Conservation (phyloP, 2,888 invertebrate species). For the Lithophane ornitopus region DNA sequence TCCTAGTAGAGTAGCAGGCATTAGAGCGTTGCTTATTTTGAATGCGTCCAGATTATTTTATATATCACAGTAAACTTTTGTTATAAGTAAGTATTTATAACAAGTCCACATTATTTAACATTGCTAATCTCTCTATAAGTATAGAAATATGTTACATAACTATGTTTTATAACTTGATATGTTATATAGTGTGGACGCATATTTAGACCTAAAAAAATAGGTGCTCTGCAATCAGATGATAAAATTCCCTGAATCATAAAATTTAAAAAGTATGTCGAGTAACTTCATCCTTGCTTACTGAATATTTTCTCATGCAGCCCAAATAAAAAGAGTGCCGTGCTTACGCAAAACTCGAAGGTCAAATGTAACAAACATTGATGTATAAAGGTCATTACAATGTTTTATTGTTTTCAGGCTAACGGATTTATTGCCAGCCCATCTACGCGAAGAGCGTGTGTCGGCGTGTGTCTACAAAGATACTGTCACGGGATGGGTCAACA, state of each 20-base stretch:
- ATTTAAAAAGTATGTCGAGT: neutral
- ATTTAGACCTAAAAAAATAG: neutral
- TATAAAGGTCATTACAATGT: slow-evolving; percentile 54
- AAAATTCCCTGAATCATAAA: neutral
- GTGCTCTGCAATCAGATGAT: neutral
- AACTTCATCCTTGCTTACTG: slow-evolving; percentile 16
- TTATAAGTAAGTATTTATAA: too few species aligned
- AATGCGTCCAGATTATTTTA: neutral
- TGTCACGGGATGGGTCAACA: slow-evolving; percentile 96
- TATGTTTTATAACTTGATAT: too few species aligned
- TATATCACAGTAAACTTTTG: too few species aligned
- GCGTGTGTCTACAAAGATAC: slow-evolving; percentile 89
- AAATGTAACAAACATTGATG: slow-evolving; percentile 46
- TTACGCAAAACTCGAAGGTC: slow-evolving; percentile 58
- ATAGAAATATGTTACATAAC: too few species aligned
- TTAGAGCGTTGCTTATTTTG: neutral
- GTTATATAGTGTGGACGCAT: too few species aligned
- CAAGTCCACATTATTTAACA: too few species aligned
- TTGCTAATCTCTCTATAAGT: too few species aligned
- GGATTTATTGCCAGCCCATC: slow-evolving; percentile 93
- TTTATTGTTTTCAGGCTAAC: slow-evolving; percentile 84
- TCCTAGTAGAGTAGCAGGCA: neutral
- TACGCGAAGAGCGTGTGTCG: slow-evolving; percentile 93
- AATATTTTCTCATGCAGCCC: slow-evolving; percentile 27
- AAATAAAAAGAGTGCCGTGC: slow-evolving; percentile 44